Evolutionary conservation across 2,797 vertebrate species (phyloP), one percentile per base, ranked within the genome.

Genomic region (Sternarchorhynchus goeldii): DNA sequence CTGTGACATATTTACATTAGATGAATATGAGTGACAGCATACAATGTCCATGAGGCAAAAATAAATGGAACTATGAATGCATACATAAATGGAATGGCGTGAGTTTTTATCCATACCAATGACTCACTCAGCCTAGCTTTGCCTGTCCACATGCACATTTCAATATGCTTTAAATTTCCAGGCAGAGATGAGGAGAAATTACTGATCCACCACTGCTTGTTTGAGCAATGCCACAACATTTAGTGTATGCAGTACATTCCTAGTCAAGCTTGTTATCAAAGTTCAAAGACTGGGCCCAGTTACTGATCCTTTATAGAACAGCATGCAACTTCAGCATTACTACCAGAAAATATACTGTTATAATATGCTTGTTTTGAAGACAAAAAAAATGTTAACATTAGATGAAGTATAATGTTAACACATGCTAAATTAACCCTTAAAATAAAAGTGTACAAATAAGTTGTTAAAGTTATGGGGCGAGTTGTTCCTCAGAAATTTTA

Each of bases 11-110:
- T 83, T 78, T 81, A 79, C 79, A 81, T 58, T 25, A 50, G 17
- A 58, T 71, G 80, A 79, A 64, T 56, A 70, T 50, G 45, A 50
- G 78, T 65, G 68, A 63, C 63, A 77, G 36, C 62, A 70, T 81
- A 58, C 18, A 65, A 88, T 83, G 83, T 84, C 29, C 70, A 36
- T 79, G 77, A 87, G 74, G 73, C 87, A 87, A 88, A 50, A 78
- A 63, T 0, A 74, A 76, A 88, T 39, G 36, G 31, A 77, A 56
- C 41, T 50, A 80, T 72, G 39, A 68, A 36, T 21, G 60, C 36
- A 73, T 64, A 79, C 77, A 66, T 58, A 59, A 80, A 59, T 68
- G 73, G 25, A 79, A 66, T 75, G 55, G 60, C 75, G 67, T 8
- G 50, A 73, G 70, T 71, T 60, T 21, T 29, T 36, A 71, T 65